Evolutionary conservation across 2,888 invertebrate species (phyloP), one percentile per base, ranked within the genome.

Genomic region (Netelia inedita): DNA sequence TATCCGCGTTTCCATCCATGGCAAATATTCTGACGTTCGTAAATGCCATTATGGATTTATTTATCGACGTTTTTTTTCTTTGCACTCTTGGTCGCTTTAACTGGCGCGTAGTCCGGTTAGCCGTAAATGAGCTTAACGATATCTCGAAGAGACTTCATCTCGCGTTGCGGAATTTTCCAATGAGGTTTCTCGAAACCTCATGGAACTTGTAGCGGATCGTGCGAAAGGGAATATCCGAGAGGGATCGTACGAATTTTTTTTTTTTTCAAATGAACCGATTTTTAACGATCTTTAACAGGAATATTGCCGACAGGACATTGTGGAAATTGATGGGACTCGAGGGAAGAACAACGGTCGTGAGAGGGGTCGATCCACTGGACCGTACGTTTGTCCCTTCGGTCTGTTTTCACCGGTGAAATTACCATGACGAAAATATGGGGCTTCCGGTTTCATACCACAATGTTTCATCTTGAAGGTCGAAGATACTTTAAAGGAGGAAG

Each of bases 391-490:
- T 71, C 74, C 61, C 41, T 78, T 65, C 19, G 63, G 65, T 57
- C 16, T 72, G 79, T 83, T 83, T 80, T 55, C 81, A 23, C 59
- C 16, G 28, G n/a, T n/a, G 69, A 79, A 90, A 89, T 90, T 69
- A 86, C 83, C 89, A 84, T 89, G 87, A 89, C 88, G 89, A 87
- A 71, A 73, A 83, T 35, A n/a, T 28, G 74, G 72, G 79, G 86
- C 89, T 89, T 87, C 89, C 85, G 86, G 78, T 83, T 75, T 74
- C 55, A 72, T 69, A 43, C 66, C 83, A 57, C 82, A 83, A 91
- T 87, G 87, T 88, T 88, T 87, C 84, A 82, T 83, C 84, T 79
- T 86, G 89, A 90, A 90, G 90, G 90, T 83, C 90, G 76, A 80
- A 75, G 68, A 66, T 69, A 82, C 84, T 10, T 71, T 41, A 16